Evolutionary conservation across 2,888 invertebrate genomes (phyloP).

Genomic region (Strigamia transsilvanica): DNA sequence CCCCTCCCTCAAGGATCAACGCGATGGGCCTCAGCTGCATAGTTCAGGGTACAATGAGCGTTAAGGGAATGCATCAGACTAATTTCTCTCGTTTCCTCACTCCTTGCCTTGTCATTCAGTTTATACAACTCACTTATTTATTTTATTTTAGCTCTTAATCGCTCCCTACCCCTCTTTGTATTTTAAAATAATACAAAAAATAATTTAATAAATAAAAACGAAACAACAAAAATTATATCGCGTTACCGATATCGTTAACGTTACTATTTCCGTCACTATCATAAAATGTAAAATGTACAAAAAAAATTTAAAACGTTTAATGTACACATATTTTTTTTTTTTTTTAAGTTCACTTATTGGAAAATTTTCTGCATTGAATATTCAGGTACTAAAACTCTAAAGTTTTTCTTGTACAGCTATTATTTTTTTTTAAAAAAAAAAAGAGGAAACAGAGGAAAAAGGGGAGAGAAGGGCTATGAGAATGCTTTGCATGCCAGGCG

Average conservation of each 20-base stretch:
- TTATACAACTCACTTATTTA: conserved; percentile 40
- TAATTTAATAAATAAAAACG: background rate
- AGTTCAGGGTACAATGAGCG: conserved; percentile 52
- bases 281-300: background rate
- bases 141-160: background rate
- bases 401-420: background rate
- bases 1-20: conserved; percentile 34
- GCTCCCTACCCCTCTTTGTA: background rate
- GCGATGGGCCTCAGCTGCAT: conserved; percentile 53
- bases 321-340: background rate
- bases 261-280: background rate
- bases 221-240: no score
- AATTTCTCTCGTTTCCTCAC: conserved; percentile 46
- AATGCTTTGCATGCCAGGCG: conserved; percentile 48
- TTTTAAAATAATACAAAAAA: background rate
- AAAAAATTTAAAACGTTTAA: background rate
- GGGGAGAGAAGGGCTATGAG: conserved; percentile 9
- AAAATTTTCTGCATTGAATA: background rate
- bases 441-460: background rate
- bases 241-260: no score
- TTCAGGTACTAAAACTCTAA: background rate
- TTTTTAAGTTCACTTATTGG: background rate
- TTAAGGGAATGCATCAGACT: conserved; percentile 52
- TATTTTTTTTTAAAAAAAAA: background rate
- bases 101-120: conserved; percentile 45